These are phyloP conservation scores for Montipora capitata DNA, from an alignment of 92 coral and sea anemone genomes.

Conservation along the genomic window DNA sequence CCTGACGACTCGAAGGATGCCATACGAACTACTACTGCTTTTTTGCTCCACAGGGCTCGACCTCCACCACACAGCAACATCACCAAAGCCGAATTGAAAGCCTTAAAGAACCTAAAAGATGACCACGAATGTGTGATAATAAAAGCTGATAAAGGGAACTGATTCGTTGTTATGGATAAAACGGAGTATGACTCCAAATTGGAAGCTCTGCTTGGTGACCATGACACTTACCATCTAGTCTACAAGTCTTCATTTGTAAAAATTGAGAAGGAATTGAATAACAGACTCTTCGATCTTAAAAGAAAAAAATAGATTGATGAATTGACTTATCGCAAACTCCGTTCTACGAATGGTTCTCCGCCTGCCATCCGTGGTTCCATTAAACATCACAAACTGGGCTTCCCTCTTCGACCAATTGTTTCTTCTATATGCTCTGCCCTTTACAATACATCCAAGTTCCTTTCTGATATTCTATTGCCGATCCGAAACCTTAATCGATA, in stretches of 20 bases:
- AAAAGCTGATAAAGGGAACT: slow-evolving; percentile 65
- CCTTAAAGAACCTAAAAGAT: slow-evolving; percentile 15
- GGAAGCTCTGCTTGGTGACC: slow-evolving; percentile 37
- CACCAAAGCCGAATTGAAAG: slow-evolving; percentile 33
- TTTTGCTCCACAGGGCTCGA: neutral
- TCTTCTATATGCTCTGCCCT: no score
- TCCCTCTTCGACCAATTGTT: no score
- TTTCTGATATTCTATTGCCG: no score
- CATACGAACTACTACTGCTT: slow-evolving; percentile 31
- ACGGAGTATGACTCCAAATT: slow-evolving; percentile 52
- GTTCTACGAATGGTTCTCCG: slow-evolving; percentile 39
- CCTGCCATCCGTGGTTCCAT: neutral
- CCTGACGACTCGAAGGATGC: slow-evolving; percentile 49
- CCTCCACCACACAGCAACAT: slow-evolving; percentile 30
- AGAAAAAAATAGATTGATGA: slow-evolving; percentile 50
- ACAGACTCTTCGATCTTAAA: slow-evolving; percentile 26
- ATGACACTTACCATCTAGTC: slow-evolving; percentile 6
- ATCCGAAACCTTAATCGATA: no score
- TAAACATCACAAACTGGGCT: no score
- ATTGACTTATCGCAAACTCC: slow-evolving; percentile 50
- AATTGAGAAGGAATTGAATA: slow-evolving; percentile 50
- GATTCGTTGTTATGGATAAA: slow-evolving; percentile 66
- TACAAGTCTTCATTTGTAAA: slow-evolving; percentile 39
- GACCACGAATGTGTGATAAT: slow-evolving; percentile 32
- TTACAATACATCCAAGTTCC: no score